A percentile compares a stretch with the other conserved stretches of the same genome.
These are phyloP conservation scores for Nothocercus julius DNA, from an alignment of 2,113 vertebrate species.

Conservation along the genomic window DNA sequence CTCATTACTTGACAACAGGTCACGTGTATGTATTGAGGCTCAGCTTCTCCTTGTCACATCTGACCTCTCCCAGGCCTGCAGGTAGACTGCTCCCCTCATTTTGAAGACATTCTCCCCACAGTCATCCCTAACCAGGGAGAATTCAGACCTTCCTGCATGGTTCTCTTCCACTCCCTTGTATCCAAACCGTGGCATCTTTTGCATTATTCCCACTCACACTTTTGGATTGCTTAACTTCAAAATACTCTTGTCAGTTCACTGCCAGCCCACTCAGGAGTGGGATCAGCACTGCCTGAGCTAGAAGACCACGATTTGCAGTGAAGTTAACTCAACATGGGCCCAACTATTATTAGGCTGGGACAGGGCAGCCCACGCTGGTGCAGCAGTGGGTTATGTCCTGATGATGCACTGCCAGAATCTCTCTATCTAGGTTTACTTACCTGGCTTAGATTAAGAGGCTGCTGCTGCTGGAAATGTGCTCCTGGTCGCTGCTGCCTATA, in stretches of 20 bases:
- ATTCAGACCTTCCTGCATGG: neutral
- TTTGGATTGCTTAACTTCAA: neutral
- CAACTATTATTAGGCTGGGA: neutral
- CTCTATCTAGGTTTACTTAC: constrained; percentile 65
- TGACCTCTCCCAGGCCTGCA: neutral
- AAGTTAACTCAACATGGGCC: neutral
- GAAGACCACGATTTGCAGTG: neutral
- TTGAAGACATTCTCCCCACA: neutral
- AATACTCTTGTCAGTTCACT: rapidly evolving
- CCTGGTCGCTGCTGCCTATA: constrained; percentile 93
- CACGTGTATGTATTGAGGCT: neutral
- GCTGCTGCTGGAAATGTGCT: constrained; percentile 94
- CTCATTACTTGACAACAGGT: neutral
- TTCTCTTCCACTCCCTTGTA: neutral
- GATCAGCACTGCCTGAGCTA: neutral
- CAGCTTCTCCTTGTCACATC: neutral
- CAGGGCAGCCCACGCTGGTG: neutral
- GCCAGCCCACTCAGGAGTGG: neutral
- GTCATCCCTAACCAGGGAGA: neutral
- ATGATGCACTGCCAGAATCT: neutral
- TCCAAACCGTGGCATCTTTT: neutral
- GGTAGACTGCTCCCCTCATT: neutral
- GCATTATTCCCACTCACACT: neutral
- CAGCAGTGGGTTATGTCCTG: neutral
- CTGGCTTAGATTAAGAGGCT: constrained; percentile 99